phyloP scores from a whole-genome alignment of 2,888 invertebrate genomes.

The Drosophila ezoana region DNA sequence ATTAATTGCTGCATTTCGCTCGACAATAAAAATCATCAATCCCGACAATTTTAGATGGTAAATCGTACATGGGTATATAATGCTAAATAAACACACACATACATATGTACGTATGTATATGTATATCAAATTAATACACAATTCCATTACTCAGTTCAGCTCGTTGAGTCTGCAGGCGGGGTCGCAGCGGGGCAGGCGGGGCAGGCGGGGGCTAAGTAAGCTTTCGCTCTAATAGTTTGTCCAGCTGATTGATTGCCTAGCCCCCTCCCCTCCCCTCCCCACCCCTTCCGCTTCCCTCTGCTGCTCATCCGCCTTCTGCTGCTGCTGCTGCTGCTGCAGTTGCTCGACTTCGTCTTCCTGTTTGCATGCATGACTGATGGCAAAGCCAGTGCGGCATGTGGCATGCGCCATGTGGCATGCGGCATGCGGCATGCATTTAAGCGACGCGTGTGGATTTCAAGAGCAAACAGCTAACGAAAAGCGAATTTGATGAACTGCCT shows the following conservation, averaged over 20 bases:
- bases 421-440: constrained; percentile 23
- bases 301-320: not conserved
- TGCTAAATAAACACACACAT: constrained; percentile 2
- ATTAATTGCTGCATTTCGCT: constrained; percentile 63
- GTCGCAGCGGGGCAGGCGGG: not conserved
- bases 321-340: constrained; percentile 4
- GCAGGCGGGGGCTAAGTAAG: constrained; percentile 9
- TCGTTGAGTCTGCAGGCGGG: too few relatives aligned
- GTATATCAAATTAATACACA: constrained; percentile 32
- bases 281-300: not conserved
- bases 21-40: constrained; percentile 41
- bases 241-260: constrained; percentile 66
- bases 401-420: constrained; percentile 13
- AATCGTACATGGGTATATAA: constrained; percentile 4
- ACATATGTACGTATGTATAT: constrained; percentile 1
- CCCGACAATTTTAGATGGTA: constrained; percentile 33
- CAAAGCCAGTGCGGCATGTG: constrained; percentile 5
- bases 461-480: constrained; percentile 54
- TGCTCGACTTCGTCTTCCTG: constrained; percentile 15
- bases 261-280: constrained; percentile 3
- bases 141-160: constrained; percentile 6
- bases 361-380: constrained; percentile 51
- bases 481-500: constrained; percentile 45
- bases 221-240: constrained; percentile 56
- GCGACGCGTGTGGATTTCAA: constrained; percentile 54